A percentile compares a stretch with the other conserved stretches of the same genome.
phyloP scores from a whole-genome alignment of 2,888 invertebrate genomes.

The Cosmorhoe ocellata region DNA sequence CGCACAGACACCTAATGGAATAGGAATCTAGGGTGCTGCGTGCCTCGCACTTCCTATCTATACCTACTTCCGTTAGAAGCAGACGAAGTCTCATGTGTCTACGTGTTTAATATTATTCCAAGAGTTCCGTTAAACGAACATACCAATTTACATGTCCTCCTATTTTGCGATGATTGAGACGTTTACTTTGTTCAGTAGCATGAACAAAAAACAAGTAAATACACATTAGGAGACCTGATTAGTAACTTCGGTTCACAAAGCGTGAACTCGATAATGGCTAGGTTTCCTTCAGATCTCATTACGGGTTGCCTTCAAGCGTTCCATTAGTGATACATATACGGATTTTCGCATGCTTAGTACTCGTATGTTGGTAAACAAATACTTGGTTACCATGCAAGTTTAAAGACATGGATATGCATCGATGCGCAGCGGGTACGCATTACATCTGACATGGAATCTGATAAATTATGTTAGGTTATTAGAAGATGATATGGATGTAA shows the following conservation, averaged over 20 bases:
- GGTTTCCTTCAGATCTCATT: slow-evolving; percentile 19
- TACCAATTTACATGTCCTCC: slow-evolving; percentile 2
- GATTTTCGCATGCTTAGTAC: slow-evolving; percentile 9
- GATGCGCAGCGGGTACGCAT: not conserved
- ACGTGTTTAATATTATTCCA: slow-evolving; percentile 15
- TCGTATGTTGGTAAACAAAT: slow-evolving; percentile 18
- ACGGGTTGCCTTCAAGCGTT: slow-evolving; percentile 19
- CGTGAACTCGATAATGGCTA: slow-evolving; percentile 24
- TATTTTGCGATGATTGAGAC: slow-evolving; percentile 11
- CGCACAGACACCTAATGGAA: slow-evolving; percentile 78
- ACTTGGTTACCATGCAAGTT: slow-evolving; percentile 9
- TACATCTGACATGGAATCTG: not conserved
- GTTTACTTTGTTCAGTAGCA: slow-evolving; percentile 9
- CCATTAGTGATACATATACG: slow-evolving; percentile 12
- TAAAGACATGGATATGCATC: not conserved
- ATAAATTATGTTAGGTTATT: too few species aligned
- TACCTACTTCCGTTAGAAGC: slow-evolving; percentile 23
- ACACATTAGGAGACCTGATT: slow-evolving; percentile 14
- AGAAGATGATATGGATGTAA: too few species aligned
- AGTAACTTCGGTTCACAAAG: slow-evolving; percentile 16
- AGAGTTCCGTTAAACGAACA: not conserved
- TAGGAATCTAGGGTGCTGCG: slow-evolving; percentile 68
- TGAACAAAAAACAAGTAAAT: slow-evolving; percentile 14
- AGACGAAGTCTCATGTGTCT: slow-evolving; percentile 19
- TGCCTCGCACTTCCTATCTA: slow-evolving; percentile 34